Evolutionary conservation across 2,113 vertebrate genomes (phyloP), one percentile per base, ranked within the genome.

Genomic region (Anarhynchus alexandrinus): DNA sequence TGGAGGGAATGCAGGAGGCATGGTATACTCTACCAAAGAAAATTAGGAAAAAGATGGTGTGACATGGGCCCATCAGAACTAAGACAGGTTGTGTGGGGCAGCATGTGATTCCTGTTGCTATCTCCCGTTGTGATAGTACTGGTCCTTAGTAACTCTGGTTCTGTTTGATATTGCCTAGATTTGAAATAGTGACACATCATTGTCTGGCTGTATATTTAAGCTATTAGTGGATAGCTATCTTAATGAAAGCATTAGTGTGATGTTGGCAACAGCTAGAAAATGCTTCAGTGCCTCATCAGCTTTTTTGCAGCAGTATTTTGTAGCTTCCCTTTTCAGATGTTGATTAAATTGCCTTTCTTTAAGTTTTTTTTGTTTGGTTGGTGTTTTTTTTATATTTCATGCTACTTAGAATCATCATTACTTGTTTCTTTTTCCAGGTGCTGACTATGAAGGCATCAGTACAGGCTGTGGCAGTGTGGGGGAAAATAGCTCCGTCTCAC

Each of bases 381-480:
- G 20, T 34, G 18, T 34, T 57, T n/a, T 29, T 42, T 23, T 67
- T 54, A 11, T 2, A 12, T 52, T 87, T 52, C 5, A 2, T 69
- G 6, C 30, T 89, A 10, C 11, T 61, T 42, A 26, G 10, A 49
- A 12, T 42, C 13, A 12, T 45, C 4, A 19, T 64, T 6, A 9
- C 26, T 93, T 78, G 17, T 81, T 77, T 88, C 30, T 94, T 11
- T 88, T 88, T 93, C 36, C 84, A 98, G 96, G 80, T 76, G 32
- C 7, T 70, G 64, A 77, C 23, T 78, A 98, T 98, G 98, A 98
- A 81, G 86, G 38, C 69, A 10, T 93, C 77, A 2, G 49, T 97
- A 17, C 97, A 91, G 3, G 97, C 97, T 1, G 98, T 98, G 59
- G 97, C 97, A 0, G 67, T 98, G 47, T 99, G 98, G 98, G 98